Evolutionary conservation across 2,888 invertebrate species (phyloP).

Genomic region (Biston stratarius): DNA sequence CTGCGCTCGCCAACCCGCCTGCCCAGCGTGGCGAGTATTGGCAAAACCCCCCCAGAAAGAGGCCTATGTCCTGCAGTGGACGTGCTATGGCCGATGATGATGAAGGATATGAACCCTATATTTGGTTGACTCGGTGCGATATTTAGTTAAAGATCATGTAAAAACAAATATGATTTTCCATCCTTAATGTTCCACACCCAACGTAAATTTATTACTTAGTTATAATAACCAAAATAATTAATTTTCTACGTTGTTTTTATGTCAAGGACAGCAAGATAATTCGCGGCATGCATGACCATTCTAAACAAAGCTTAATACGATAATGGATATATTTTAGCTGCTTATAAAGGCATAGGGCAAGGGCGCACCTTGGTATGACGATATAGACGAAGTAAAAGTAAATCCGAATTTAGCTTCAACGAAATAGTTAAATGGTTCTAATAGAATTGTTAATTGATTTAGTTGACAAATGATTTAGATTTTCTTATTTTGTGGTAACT

Average conservation of each 20-base stretch:
- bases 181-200: slow-evolving; percentile 14
- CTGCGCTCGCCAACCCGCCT: no score
- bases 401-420: slow-evolving; percentile 23
- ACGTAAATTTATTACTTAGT: slow-evolving; percentile 16
- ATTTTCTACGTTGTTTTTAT: slow-evolving; percentile 41
- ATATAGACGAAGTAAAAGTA: slow-evolving; percentile 13
- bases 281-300: slow-evolving; percentile 52
- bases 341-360: slow-evolving; percentile 38
- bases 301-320: slow-evolving; percentile 49
- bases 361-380: slow-evolving; percentile 46
- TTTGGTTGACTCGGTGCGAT: no score
- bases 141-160: background rate
- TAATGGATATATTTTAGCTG: slow-evolving; percentile 45
- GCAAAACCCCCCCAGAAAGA: no score
- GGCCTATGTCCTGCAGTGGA: no score
- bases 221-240: slow-evolving; percentile 18
- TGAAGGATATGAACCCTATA: no score
- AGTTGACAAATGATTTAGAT: no score
- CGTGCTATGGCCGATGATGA: no score
- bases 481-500: no score
- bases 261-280: slow-evolving; percentile 55
- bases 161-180: slow-evolving; percentile 16
- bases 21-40: no score
- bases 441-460: no score
- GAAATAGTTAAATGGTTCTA: background rate